phyloP scores from a whole-genome alignment of 2,888 invertebrate genomes.

The Pollenia griseotomentosa region DNA sequence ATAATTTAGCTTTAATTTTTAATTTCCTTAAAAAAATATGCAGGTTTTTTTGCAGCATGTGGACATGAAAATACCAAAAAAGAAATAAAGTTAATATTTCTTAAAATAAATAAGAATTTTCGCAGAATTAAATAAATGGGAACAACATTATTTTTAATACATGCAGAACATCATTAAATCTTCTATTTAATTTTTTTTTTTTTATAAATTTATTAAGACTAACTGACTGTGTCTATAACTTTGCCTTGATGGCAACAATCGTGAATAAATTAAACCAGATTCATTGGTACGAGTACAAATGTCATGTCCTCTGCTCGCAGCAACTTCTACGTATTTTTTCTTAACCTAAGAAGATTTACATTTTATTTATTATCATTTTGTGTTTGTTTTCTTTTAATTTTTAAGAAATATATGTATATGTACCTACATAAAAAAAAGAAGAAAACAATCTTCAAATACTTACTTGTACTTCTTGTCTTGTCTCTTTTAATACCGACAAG shows the following conservation, averaged over 20 bases:
- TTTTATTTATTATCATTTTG: slow-evolving; percentile 62
- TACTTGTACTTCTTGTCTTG: slow-evolving; percentile 57
- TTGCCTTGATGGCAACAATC: slow-evolving; percentile 16
- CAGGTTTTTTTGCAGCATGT: too few species aligned
- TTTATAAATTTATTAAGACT: slow-evolving; percentile 44
- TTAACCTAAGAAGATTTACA: slow-evolving; percentile 60
- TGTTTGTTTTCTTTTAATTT: slow-evolving; percentile 50
- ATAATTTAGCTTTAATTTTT: too few species aligned
- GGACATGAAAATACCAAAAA: too few species aligned
- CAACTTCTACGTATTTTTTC: slow-evolving; percentile 21
- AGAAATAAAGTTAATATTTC: too few species aligned
- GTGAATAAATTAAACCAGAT: slow-evolving; percentile 61
- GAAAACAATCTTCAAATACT: slow-evolving; percentile 17
- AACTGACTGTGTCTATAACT: slow-evolving; percentile 14
- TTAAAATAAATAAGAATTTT: too few species aligned
- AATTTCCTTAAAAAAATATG: too few species aligned
- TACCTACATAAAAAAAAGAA: slow-evolving; percentile 7
- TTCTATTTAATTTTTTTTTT: slow-evolving; percentile 17
- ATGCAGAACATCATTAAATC: neutral
- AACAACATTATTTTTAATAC: neutral
- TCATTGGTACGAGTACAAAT: slow-evolving; percentile 62
- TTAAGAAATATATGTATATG: slow-evolving; percentile 18
- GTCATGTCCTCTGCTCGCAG: slow-evolving; percentile 62
- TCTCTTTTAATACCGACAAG: slow-evolving; percentile 71
- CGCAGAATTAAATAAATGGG: too few species aligned